These are phyloP conservation scores for Cyrtodaria siliqua DNA, from an alignment of 2,888 invertebrate genomes.

Conservation along the genomic window DNA sequence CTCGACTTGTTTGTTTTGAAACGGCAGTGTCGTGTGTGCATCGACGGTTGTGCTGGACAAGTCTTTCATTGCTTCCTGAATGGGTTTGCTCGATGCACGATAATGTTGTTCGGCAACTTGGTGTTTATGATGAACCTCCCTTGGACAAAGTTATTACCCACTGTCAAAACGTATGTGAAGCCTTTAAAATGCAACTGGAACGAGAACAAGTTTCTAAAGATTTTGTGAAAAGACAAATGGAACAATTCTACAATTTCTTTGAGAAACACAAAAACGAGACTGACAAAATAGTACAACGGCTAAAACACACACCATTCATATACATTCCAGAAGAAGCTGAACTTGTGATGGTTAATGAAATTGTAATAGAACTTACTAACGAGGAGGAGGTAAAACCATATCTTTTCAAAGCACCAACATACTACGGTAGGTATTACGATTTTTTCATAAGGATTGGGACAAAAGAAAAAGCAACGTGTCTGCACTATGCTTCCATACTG, in stretches of 20 bases:
- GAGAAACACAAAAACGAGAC: not conserved
- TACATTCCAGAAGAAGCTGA: slow-evolving; percentile 21
- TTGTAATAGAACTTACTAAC: slow-evolving; percentile 27
- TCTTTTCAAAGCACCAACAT: slow-evolving; percentile 34
- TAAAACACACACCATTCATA: not conserved
- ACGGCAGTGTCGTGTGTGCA: not conserved
- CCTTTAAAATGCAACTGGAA: not conserved
- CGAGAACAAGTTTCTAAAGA: not conserved
- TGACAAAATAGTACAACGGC: not conserved
- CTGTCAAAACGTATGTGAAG: slow-evolving; percentile 45
- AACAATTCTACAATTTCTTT: slow-evolving; percentile 12
- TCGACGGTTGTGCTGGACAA: slow-evolving; percentile 40
- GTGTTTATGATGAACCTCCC: slow-evolving; percentile 24
- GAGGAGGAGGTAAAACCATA: slow-evolving; percentile 45
- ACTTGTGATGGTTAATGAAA: slow-evolving; percentile 4
- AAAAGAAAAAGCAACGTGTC: slow-evolving; percentile 43
- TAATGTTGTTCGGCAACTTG: slow-evolving; percentile 17
- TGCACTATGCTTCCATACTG: slow-evolving; percentile 66
- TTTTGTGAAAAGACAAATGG: slow-evolving; percentile 9
- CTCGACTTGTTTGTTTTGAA: slow-evolving; percentile 1
- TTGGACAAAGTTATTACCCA: slow-evolving; percentile 40
- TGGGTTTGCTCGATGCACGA: not conserved
- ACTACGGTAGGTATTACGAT: slow-evolving; percentile 29
- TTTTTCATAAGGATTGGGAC: slow-evolving; percentile 56
- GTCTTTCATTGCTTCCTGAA: slow-evolving; percentile 34